Conservation (phyloP, 2,113 vertebrate genomes). For the Aix galericulata region DNA sequence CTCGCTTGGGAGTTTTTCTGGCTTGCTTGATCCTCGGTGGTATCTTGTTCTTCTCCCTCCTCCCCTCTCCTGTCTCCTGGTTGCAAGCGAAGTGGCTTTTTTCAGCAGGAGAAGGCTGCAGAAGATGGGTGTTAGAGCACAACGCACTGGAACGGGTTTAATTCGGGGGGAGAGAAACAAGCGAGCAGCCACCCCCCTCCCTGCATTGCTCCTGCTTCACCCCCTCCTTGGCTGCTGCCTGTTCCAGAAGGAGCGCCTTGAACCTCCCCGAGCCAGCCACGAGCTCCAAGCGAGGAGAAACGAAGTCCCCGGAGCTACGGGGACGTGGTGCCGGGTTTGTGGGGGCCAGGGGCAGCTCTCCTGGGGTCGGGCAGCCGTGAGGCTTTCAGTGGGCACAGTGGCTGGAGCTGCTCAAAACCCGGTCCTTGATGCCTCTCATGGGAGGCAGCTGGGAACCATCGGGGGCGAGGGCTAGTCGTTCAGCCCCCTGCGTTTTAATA, state of each 20-base stretch:
- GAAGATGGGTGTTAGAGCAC: neutral
- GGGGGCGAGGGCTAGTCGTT: neutral
- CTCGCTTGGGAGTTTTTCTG: neutral
- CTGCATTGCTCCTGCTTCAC: neutral
- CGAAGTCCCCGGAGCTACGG: neutral
- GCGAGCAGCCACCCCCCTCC: too few species aligned
- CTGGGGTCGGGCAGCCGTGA: neutral
- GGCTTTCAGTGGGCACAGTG: neutral
- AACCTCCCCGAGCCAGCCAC: neutral
- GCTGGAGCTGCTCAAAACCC: too few species aligned
- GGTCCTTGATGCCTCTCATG: neutral
- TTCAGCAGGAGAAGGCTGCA: neutral
- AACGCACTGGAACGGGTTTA: accelerated
- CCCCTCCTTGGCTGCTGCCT: neutral
- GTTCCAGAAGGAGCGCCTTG: neutral
- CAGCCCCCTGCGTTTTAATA: neutral
- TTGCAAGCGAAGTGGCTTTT: neutral
- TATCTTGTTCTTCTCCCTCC: neutral
- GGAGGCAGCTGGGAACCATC: neutral
- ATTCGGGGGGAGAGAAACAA: neutral
- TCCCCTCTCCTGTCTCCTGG: neutral
- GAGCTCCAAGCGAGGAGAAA: neutral
- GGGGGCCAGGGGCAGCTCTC: accelerated
- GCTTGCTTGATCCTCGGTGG: neutral
- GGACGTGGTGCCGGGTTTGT: neutral